These are phyloP conservation scores for Sardina pilchardus DNA, from an alignment of 2,113 vertebrate species.

Conservation along the genomic window DNA sequence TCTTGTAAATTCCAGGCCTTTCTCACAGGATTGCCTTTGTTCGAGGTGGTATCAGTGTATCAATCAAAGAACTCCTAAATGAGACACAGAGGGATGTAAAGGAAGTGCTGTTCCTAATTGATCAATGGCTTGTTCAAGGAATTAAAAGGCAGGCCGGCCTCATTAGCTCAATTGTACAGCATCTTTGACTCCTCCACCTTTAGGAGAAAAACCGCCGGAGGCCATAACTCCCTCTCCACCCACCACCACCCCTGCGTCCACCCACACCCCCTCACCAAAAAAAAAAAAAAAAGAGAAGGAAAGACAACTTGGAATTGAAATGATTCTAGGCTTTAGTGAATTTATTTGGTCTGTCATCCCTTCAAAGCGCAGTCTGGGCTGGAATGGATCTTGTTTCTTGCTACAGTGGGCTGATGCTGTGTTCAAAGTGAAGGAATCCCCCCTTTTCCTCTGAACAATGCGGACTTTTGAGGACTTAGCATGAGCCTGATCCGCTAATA, in stretches of 20 bases:
- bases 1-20: conserved; percentile 42
- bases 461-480: conserved; percentile 45
- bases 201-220: conserved; percentile 56
- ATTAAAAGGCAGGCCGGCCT: conserved; percentile 68
- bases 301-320: conserved; percentile 45
- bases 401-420: conserved; percentile 40
- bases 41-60: conserved; percentile 66
- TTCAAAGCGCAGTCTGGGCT: conserved; percentile 45
- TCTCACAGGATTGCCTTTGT: conserved; percentile 64
- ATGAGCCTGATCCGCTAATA: conserved; percentile 46
- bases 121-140: conserved; percentile 72
- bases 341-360: conserved; percentile 43
- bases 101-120: conserved; percentile 67
- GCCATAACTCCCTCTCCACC: conserved; percentile 45
- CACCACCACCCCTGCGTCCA: not conserved
- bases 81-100: conserved; percentile 71
- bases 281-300: conserved; percentile 23
- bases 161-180: conserved; percentile 64
- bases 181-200: conserved; percentile 56
- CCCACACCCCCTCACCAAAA: not conserved
- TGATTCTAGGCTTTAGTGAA: conserved; percentile 45
- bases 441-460: conserved; percentile 28
- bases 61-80: conserved; percentile 73
- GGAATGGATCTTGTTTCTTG: conserved; percentile 50
- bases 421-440: conserved; percentile 53